Percentiles rank a stretch among this genome's conserved stretches.
phyloP scores from a whole-genome alignment of 2,113 vertebrate species.

The Onychostruthus taczanowskii region DNA sequence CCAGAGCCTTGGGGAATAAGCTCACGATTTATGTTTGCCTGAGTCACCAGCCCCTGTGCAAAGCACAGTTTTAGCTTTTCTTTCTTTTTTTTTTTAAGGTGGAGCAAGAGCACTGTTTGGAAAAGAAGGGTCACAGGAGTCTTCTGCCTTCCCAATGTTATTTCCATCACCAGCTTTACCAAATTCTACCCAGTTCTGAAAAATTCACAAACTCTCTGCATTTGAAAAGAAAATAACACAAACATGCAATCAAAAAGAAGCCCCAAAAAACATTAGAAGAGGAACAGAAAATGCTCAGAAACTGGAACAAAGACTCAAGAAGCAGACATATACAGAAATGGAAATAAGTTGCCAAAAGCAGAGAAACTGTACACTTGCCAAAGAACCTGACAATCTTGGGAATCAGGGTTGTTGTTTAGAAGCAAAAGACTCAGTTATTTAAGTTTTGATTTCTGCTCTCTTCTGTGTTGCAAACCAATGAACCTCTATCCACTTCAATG shows the following conservation, averaged over 20 bases:
- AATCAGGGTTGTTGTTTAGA: neutral
- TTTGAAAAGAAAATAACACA: neutral
- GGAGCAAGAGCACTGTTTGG: neutral
- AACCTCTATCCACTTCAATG: neutral
- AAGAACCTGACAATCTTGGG: neutral
- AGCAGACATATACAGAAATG: neutral
- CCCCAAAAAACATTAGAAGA: neutral
- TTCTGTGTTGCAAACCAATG: neutral
- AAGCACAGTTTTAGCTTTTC: neutral
- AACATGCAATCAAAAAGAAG: neutral
- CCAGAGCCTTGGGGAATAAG: constrained; percentile 15
- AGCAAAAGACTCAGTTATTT: neutral
- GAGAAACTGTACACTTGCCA: neutral
- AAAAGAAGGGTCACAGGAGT: neutral
- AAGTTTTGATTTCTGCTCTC: neutral
- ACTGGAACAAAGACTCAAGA: neutral
- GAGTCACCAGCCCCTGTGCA: constrained; percentile 43
- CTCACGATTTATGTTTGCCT: constrained; percentile 6
- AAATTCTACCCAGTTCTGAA: neutral
- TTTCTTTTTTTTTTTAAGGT: neutral
- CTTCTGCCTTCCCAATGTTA: neutral
- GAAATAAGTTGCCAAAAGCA: neutral
- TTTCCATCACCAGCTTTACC: neutral
- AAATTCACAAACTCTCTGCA: neutral
- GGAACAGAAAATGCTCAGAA: neutral